Base-by-base conservation (phyloP, 2,888 invertebrate genomes). In the Xestia xanthographa region DNA sequence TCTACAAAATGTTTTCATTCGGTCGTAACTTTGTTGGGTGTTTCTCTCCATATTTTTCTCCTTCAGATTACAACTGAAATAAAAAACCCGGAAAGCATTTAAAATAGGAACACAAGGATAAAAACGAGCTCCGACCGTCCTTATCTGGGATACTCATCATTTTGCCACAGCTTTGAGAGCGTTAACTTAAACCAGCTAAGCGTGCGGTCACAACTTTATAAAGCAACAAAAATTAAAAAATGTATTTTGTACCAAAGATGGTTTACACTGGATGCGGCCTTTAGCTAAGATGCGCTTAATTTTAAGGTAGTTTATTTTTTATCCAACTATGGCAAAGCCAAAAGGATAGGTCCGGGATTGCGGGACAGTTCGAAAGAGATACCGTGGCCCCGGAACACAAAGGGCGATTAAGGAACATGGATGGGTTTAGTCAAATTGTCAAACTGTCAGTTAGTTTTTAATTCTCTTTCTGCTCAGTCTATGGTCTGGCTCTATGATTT, bases 101-200 rank as follows among this genome's bases (percentile, higher is more conserved):
- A 79, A 77, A 75, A 83, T 77, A 80, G 56, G 45, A 84, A 66
- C 53, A 78, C 71, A 72, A 71, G 77, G 66, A 86, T 79, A 72
- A 83, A 86, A 76, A 73, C 71, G 71, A 58, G 75, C 73, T 65
- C 56, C 71, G 9, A 56, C 77, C 72, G 63, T 82, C 70, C 76
- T 87, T 85, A 82, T 78, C 79, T 76, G 67, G 38, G 79, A 73
- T 75, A 78, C 83, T 86, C 79, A 75, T 87, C 81, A 85, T 87
- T 87, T 85, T 50, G 66, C 78, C 63, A n/a, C 66, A 65, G 81
- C 78, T 83, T 83, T 83, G 69, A 79, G 66, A 78, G 50, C 76
- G 69, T 83, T 79, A 77, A 81, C 82, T 85, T 79, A 79, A 80
- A 70, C 85, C 82, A 53, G 72, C 60, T 65, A 75, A 80, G 69